These are phyloP conservation scores for Xestia ashworthii DNA, from an alignment of 2,888 invertebrate species.

Conservation along the genomic window DNA sequence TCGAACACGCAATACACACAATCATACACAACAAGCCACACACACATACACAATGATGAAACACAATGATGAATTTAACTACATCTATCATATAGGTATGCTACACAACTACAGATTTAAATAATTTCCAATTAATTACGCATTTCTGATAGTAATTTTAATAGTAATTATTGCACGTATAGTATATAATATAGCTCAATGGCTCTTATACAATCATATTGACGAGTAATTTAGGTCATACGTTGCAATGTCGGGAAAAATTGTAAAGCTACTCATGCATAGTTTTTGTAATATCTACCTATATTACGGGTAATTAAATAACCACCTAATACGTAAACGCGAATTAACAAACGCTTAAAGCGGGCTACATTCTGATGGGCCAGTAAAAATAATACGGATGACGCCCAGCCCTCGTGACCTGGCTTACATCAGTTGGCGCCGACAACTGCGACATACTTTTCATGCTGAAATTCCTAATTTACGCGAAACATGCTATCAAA, in stretches of 20 bases:
- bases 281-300: conserved; percentile 23
- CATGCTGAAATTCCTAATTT: conserved; percentile 78
- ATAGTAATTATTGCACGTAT: conserved; percentile 32
- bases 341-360: conserved; percentile 67
- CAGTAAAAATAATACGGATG: conserved; percentile 85
- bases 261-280: conserved; percentile 9
- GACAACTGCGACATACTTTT: conserved; percentile 84
- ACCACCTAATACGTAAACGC: conserved; percentile 16
- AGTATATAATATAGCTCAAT: too few species aligned
- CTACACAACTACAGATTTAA: conserved; percentile 28
- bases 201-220: conserved; percentile 14
- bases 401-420: conserved; percentile 81
- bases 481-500: conserved; percentile 68
- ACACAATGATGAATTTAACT: conserved; percentile 38
- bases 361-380: conserved; percentile 72
- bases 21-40: conserved; percentile 35
- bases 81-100: conserved; percentile 43
- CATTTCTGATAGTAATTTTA: conserved; percentile 30
- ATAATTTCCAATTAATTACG: conserved; percentile 33
- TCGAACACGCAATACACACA: conserved; percentile 47
- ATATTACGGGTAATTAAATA: conserved; percentile 34
- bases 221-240: conserved; percentile 48
- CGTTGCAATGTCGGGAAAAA: conserved; percentile 42
- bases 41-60: conserved; percentile 7
- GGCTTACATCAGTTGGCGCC: conserved; percentile 82